Evolutionary conservation across 2,113 vertebrate genomes (phyloP), one percentile per base, ranked within the genome.

Genomic region (Chaetodon trifascialis): DNA sequence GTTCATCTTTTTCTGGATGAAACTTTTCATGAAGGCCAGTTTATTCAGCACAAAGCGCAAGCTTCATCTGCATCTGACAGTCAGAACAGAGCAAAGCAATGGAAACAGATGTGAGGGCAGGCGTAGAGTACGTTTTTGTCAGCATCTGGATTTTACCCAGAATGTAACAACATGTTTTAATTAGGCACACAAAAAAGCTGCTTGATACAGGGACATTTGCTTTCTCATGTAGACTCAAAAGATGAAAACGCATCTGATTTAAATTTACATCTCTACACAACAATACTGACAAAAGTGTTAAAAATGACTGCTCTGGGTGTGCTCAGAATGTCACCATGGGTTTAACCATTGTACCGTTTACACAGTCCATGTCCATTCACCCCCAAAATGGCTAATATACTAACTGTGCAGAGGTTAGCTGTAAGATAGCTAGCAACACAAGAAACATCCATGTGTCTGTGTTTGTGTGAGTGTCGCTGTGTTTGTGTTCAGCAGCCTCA

Each of bases 61-160:
- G 58, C 81, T 66, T 87, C 49, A 16, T 17, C 56, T 23, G 51
- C 68, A 73, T 70, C 0, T n/a, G 66, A 67, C 55, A 25, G 56
- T 23, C 38, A 5, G 17, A 67, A 40, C 49, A 68, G 38, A 63
- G 25, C 12, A 7, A 15, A 47, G 21, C 7, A n/a, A 30, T 0
- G 0, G 19, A 58, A 72, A 62, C 84, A 85, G 86, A 82, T 79
- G 82, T 5, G 49, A 56, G 65, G 47, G 52, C 82, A 76, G 36
- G 21, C 42, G 54, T 0, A 11, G 19, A 36, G 30, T 6, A 51
- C 1, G 10, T 69, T 64, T 64, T 78, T 60, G 69, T 44, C 63
- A 70, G 15, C 80, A 82, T 90, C 86, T 80, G 84, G 83, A 72
- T 65, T 73, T 71, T 23, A 69, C 11, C 23, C 16, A 62, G 44